A percentile compares a stretch with the other conserved stretches of the same genome.
phyloP scores from a whole-genome alignment of 2,113 vertebrate species.

The Abramis brama region DNA sequence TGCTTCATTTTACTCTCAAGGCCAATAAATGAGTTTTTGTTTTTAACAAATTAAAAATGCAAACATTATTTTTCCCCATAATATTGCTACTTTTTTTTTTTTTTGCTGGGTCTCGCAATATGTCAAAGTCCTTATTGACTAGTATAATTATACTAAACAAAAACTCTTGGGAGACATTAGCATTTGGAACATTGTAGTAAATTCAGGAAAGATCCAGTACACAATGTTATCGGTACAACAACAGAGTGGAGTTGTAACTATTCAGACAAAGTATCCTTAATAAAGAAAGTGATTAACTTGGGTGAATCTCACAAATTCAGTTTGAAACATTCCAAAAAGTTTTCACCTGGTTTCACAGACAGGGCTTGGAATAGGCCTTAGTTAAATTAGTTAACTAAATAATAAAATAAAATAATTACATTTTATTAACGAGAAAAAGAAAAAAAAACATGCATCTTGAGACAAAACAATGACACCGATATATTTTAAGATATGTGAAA shows the following conservation, averaged over 20 bases:
- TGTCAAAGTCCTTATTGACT: neutral
- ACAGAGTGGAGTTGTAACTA: neutral
- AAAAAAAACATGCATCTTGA: too few species aligned
- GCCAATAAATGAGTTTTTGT: slow-evolving; percentile 82
- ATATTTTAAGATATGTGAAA: too few species aligned
- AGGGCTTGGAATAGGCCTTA: too few species aligned
- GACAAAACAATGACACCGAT: too few species aligned
- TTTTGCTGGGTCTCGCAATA: neutral
- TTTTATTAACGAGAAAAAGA: too few species aligned
- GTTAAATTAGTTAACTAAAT: too few species aligned
- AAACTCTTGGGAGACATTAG: too few species aligned
- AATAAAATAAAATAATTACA: too few species aligned
- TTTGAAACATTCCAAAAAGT: too few species aligned
- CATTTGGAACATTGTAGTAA: neutral
- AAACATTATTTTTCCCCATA: neutral
- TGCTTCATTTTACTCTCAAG: slow-evolving; percentile 74
- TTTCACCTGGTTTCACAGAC: too few species aligned
- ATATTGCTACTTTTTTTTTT: neutral
- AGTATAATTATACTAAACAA: too few species aligned
- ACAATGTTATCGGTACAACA: neutral
- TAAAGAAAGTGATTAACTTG: neutral
- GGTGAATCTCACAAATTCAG: neutral
- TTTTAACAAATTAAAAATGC: slow-evolving; percentile 73
- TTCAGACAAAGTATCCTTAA: neutral
- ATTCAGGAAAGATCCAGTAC: neutral